Evolutionary conservation across 2,888 invertebrate genomes (phyloP).

Genomic region (Mylabris sibirica): DNA sequence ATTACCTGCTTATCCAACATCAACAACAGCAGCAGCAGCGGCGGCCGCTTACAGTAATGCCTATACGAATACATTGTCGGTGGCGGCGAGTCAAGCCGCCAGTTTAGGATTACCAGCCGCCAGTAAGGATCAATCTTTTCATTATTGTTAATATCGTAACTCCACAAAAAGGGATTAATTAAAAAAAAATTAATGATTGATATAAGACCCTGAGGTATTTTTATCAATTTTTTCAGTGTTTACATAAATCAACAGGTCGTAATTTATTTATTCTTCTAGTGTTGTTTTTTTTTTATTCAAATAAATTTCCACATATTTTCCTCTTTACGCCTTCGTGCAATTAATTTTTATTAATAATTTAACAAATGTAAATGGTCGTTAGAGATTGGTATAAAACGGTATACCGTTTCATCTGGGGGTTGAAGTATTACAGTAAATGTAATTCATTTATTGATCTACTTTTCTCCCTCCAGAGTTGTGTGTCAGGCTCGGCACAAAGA

Average conservation of each 20-base stretch:
- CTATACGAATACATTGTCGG: conserved; percentile 78
- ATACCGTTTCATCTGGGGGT: conserved; percentile 48
- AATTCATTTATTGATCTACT: conserved; percentile 63
- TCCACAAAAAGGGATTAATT: conserved; percentile 14
- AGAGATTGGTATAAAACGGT: background rate
- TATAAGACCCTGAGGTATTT: background rate
- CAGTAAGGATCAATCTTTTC: conserved; percentile 65
- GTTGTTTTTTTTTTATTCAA: background rate
- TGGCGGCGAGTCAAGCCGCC: conserved; percentile 86
- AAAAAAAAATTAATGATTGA: background rate
- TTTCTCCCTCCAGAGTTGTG: conserved; percentile 49
- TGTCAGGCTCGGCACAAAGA: conserved; percentile 47
- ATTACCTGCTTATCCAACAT: conserved; percentile 56
- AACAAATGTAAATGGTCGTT: background rate
- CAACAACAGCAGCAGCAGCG: conserved; percentile 51
- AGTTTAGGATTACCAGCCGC: conserved; percentile 80
- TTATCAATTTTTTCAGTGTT: background rate
- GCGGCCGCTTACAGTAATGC: conserved; percentile 59
- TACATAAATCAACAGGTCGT: conserved; percentile 28
- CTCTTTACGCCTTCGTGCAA: background rate
- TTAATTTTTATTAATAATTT: conserved; percentile 1
- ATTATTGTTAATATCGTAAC: conserved; percentile 13
- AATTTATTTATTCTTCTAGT: too few relatives aligned
- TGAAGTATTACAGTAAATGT: conserved; percentile 58
- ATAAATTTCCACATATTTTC: background rate